Percentiles rank a stretch among this genome's conserved stretches.
Evolutionary conservation across 2,797 vertebrate species (phyloP).

Genomic region (Schizopygopsis pylzovi): DNA sequence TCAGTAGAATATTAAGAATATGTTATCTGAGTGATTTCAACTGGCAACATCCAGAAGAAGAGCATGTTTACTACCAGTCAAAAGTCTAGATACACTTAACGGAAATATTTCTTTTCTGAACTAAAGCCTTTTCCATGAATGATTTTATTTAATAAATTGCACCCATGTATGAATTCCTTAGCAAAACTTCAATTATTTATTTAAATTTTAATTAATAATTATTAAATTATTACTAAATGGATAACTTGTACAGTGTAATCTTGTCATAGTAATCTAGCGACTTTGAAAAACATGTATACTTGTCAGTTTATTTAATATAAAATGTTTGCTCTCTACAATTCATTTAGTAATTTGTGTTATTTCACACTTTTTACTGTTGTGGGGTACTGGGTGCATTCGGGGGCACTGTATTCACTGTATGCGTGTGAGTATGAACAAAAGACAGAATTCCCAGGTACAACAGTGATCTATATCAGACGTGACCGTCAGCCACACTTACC

Average conservation of each 20-base stretch:
- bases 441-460: constrained; percentile 39
- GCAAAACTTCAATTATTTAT: background rate
- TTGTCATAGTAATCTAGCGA: background rate
- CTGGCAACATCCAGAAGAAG: background rate
- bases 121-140: background rate
- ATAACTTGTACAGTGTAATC: background rate
- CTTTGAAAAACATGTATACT: background rate
- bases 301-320: background rate
- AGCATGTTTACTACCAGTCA: background rate
- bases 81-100: background rate
- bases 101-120: background rate
- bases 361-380: background rate
- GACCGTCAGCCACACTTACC: constrained; percentile 76
- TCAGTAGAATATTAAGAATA: too few species aligned
- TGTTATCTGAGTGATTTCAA: background rate
- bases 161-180: background rate
- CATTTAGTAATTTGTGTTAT: background rate
- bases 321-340: background rate
- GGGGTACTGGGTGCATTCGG: background rate
- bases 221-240: background rate
- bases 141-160: background rate
- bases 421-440: background rate
- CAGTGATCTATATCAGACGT: background rate
- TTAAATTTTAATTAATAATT: background rate
- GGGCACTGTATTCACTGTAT: background rate